phyloP scores from a whole-genome alignment of 2,797 vertebrate species.

The Galago senegalensis region DNA sequence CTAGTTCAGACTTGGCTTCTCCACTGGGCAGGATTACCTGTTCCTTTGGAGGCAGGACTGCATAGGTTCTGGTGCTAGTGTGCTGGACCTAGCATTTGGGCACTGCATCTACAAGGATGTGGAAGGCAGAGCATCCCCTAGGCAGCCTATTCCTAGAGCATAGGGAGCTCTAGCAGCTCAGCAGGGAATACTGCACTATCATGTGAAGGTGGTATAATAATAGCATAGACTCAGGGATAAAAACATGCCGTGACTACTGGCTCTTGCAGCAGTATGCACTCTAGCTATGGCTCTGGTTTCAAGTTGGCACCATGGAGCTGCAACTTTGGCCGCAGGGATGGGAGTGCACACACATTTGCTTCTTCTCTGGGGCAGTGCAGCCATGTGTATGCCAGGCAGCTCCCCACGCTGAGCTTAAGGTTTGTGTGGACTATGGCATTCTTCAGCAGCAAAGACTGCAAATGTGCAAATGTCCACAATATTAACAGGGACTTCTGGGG shows the following conservation, averaged over 20 bases:
- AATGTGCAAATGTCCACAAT: neutral
- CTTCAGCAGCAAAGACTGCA: neutral
- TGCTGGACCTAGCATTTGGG: neutral
- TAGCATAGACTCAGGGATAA: neutral
- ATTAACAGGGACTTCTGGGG: neutral
- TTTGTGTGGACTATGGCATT: neutral
- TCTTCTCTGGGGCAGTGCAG: neutral
- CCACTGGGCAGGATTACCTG: neutral
- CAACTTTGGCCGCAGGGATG: neutral
- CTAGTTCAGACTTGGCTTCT: neutral
- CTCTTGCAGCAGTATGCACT: too few relatives aligned
- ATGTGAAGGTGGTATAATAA: neutral
- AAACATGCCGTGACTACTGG: neutral
- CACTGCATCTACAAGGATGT: neutral
- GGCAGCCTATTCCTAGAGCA: neutral
- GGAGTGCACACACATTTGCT: too few relatives aligned
- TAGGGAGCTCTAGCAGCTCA: neutral
- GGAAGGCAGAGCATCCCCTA: neutral
- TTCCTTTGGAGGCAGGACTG: neutral
- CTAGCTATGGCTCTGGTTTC: neutral
- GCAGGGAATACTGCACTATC: neutral
- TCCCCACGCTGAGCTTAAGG: neutral
- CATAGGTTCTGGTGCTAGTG: neutral
- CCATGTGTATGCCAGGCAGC: neutral
- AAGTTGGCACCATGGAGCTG: neutral